Percentiles rank a stretch among this genome's conserved stretches.
Conservation (phyloP, 2,888 invertebrate species). For the Tachina lurida region DNA sequence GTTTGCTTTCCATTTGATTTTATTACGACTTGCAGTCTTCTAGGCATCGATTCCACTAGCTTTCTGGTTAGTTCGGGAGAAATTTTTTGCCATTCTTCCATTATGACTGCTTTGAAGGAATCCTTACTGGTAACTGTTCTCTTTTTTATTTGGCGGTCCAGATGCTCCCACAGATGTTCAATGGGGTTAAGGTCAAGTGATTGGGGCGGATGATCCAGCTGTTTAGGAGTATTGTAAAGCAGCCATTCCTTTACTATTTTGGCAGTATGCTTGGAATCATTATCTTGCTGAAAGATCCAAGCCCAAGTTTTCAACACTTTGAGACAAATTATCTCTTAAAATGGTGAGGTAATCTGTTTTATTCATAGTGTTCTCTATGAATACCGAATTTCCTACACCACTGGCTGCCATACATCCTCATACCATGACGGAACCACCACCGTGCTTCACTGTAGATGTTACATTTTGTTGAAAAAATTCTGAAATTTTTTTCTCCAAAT, state of each 20-base stretch:
- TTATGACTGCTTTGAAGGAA: constrained; percentile 18
- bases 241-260: constrained; percentile 49
- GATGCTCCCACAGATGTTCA: constrained; percentile 35
- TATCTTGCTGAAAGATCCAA: constrained; percentile 19
- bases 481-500: not conserved
- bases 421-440: too few species aligned
- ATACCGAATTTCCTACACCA: constrained; percentile 1
- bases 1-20: not conserved
- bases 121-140: constrained; percentile 14
- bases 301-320: constrained; percentile 24
- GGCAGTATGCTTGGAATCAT: not conserved
- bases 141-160: constrained; percentile 15
- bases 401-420: not conserved
- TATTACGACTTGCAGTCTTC: not conserved
- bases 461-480: not conserved
- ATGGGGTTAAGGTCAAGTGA: constrained; percentile 38
- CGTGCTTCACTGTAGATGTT: too few species aligned
- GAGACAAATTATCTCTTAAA: not conserved
- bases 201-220: not conserved
- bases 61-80: constrained; percentile 8
- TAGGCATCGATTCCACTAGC: not conserved
- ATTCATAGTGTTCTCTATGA: constrained; percentile 5
- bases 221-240: constrained; percentile 25
- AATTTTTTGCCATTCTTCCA: constrained; percentile 26
- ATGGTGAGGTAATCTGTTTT: constrained; percentile 6